Evolutionary conservation across 2,797 vertebrate genomes (phyloP).

Genomic region (Sebastes itinus): DNA sequence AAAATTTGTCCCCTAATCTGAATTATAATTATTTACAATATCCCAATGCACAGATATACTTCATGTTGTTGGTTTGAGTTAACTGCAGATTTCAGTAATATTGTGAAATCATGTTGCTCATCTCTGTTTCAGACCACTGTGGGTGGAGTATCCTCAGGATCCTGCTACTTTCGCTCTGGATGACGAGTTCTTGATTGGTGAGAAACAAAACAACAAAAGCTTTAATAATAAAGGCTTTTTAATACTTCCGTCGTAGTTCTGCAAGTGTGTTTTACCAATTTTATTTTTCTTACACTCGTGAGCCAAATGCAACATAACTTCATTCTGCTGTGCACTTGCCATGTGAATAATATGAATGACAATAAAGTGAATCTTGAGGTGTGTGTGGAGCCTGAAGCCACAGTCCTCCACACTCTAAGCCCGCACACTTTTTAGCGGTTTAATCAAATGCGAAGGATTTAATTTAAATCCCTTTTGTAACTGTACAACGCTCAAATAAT

Average conservation of each 20-base stretch:
- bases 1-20: not conserved
- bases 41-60: not conserved
- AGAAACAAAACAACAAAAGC: constrained; percentile 20
- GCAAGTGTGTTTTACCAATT: not conserved
- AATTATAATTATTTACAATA: not conserved
- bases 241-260: not conserved
- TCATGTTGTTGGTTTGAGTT: not conserved
- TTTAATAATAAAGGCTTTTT: not conserved
- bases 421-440: no score
- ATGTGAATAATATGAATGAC: not conserved
- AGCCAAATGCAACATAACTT: not conserved
- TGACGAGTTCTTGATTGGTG: constrained; percentile 83
- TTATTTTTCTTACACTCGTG: not conserved
- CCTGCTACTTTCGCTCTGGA: constrained; percentile 81
- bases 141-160: constrained; percentile 86
- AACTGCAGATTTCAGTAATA: not conserved
- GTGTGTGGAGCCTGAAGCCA: no score
- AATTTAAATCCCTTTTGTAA: no score
- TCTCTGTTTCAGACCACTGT: constrained; percentile 75
- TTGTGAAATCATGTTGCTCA: not conserved
- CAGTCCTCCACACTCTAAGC: no score
- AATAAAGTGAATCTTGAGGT: not conserved
- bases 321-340: not conserved
- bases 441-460: no score
- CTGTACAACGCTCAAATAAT: no score